phyloP scores from a whole-genome alignment of 2,797 vertebrate species.

The Chanos chanos region DNA sequence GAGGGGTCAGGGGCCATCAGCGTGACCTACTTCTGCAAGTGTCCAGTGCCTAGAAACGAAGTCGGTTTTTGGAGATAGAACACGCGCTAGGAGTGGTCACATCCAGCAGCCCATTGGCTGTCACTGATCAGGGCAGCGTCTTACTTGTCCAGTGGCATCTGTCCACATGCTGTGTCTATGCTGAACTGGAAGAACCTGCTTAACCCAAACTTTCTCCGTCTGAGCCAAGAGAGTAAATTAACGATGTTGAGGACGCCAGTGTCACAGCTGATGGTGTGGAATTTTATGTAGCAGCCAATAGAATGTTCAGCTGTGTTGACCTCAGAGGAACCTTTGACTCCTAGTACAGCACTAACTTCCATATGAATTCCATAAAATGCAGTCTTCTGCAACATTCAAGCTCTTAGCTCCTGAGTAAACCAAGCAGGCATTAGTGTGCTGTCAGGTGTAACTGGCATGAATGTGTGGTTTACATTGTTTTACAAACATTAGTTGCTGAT shows the following conservation, averaged over 20 bases:
- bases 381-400: no score
- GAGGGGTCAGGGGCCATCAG: constrained; percentile 9
- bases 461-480: constrained; percentile 41
- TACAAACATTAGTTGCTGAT: constrained; percentile 53
- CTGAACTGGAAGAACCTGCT: constrained; percentile 37
- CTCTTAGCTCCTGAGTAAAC: no score
- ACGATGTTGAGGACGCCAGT: background rate
- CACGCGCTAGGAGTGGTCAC: no score
- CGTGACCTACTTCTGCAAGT: background rate
- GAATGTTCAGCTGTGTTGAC: no score
- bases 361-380: no score
- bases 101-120: background rate
- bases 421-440: no score
- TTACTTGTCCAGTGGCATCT: background rate
- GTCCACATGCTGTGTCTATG: background rate
- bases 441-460: no score
- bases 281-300: no score
- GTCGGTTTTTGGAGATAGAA: background rate
- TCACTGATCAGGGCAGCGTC: background rate
- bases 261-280: background rate
- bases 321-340: no score
- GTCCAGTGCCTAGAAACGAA: background rate
- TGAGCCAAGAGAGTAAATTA: background rate
- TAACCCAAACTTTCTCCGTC: no score
- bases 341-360: no score